A percentile compares a stretch with the other conserved stretches of the same genome.
These are phyloP conservation scores for Eutolmus rufibarbis DNA, from an alignment of 2,888 invertebrate species.

Conservation along the genomic window DNA sequence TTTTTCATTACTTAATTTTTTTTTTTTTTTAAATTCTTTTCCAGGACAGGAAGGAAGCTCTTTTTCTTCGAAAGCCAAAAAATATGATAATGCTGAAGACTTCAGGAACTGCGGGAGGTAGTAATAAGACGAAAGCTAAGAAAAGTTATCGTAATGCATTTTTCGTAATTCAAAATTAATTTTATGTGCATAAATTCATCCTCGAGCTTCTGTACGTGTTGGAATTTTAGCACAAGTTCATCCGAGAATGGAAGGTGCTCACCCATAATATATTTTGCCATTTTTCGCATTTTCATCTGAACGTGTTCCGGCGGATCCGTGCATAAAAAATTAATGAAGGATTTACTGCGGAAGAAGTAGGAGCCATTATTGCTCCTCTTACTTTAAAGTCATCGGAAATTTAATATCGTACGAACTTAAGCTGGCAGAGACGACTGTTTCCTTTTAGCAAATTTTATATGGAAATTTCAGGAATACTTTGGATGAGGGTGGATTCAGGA, in stretches of 20 bases:
- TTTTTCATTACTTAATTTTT: neutral
- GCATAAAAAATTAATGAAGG: slow-evolving; percentile 10
- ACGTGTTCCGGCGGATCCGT: neutral
- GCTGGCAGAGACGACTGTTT: neutral
- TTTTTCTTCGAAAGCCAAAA: neutral
- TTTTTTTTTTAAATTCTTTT: neutral
- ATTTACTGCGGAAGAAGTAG: neutral
- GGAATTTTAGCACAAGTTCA: neutral
- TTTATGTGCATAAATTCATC: slow-evolving; percentile 24
- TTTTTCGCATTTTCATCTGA: neutral
- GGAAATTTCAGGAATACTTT: neutral
- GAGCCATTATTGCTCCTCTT: neutral
- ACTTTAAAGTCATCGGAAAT: neutral
- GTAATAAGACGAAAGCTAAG: neutral
- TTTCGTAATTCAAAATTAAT: slow-evolving; percentile 4
- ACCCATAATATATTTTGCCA: neutral
- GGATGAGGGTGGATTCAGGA: neutral
- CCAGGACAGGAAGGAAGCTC: neutral
- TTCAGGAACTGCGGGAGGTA: neutral
- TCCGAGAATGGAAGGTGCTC: neutral
- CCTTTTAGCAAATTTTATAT: neutral
- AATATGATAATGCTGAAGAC: neutral
- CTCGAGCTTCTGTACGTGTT: neutral
- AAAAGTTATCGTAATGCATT: slow-evolving; percentile 7
- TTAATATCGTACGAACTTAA: neutral